Evolutionary conservation across 2,797 vertebrate species (phyloP).

Genomic region (Salarias fasciatus): DNA sequence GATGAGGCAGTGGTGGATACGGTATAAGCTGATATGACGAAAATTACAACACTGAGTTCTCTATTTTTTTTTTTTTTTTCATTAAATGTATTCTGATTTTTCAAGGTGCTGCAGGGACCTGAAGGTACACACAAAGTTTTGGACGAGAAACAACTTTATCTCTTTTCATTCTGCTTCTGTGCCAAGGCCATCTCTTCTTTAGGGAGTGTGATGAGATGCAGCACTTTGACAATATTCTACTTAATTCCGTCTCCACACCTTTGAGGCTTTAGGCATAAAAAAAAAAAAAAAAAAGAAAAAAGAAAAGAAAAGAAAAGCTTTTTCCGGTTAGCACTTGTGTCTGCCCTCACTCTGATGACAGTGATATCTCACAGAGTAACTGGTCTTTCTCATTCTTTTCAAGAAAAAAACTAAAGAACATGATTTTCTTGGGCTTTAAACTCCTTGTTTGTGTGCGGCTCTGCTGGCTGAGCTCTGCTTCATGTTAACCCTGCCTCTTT

Average conservation of each 20-base stretch:
- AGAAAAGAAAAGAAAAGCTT: background rate
- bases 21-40: slow-evolving; percentile 67
- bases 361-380: slow-evolving; percentile 13
- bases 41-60: slow-evolving; percentile 69
- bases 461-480: slow-evolving; percentile 8
- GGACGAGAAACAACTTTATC: slow-evolving; percentile 63
- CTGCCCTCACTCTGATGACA: slow-evolving; percentile 10
- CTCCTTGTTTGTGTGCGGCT: slow-evolving; percentile 11
- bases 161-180: slow-evolving; percentile 57
- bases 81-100: slow-evolving; percentile 77
- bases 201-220: slow-evolving; percentile 55
- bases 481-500: slow-evolving; percentile 19
- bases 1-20: slow-evolving; percentile 61
- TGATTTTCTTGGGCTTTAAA: slow-evolving; percentile 6
- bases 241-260: slow-evolving; percentile 25
- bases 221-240: slow-evolving; percentile 49
- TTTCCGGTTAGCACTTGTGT: background rate
- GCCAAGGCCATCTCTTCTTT: slow-evolving; percentile 61
- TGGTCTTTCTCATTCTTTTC: slow-evolving; percentile 4
- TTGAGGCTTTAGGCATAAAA: slow-evolving; percentile 28
- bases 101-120: slow-evolving; percentile 71
- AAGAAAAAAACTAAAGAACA: background rate
- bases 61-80: slow-evolving; percentile 57
- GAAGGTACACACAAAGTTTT: slow-evolving; percentile 80
- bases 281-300: no score